Evolutionary conservation across 2,113 vertebrate species (phyloP), one percentile per base, ranked within the genome.

Genomic region (Nerophis lumbriciformis): DNA sequence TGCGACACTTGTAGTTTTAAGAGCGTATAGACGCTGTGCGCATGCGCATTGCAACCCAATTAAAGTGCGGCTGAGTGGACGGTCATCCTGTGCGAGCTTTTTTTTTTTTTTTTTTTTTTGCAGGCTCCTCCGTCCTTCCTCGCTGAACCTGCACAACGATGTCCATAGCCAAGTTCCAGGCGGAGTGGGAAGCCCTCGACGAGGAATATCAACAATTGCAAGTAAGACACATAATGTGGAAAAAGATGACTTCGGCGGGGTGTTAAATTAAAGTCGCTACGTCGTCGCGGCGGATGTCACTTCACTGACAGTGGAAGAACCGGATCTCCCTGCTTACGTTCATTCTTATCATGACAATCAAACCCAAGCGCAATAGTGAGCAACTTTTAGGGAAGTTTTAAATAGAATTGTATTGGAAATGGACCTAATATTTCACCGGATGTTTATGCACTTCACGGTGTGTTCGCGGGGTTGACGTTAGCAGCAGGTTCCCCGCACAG

Each of bases 121-220:
- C 15, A 7, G 49, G 19, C 21, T 6, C 16, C 51, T 53, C 51
- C 51, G 49, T 51, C 49, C 19, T 6, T 51, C 19, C 19, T 51
- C 9, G 5, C 61, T 64, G 64, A 6, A 5, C 1, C 51, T 44
- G n/a, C 1, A 5, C 47, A 54, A 82, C 69, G 48, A 92, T 91
- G 88, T 83, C 90, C 81, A 84, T 89, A 75, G 88, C 89, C 69
- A 86, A 80, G 63, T 92, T 90, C 76, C 84, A 86, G 74, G 81
- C 76, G 55, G 94, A 95, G 78, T 95, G 93, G 94, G 81, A 82
- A 12, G 93, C 94, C 78, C 92, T 95, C 63, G 94, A 97, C 14
- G 82, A 85, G 65, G 94, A 94, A 81, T 95, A 95, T 80, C 92
- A 92, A 81, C 93, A 95, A 76, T 79, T 97, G 50, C 95, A 97